Evolutionary conservation across 1,140 invertebrate species (phyloP), one percentile per base, ranked within the genome.

Genomic region (Macrosteles quadrilineatus): DNA sequence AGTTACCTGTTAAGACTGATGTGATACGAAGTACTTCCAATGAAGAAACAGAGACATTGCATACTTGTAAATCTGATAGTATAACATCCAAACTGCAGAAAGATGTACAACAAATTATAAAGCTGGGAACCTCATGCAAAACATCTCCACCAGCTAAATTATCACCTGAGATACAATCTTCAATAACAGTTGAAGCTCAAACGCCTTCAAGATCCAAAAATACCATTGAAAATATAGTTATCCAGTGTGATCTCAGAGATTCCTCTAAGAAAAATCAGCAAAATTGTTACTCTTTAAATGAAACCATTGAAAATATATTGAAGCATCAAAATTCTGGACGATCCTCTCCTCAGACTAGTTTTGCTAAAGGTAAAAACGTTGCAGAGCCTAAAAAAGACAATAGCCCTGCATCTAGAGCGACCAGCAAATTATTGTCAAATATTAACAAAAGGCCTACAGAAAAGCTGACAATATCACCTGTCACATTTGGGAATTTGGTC

Each of bases 181-280:
- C 36, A 43, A 43, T 17, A 43, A 9, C 36, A 43, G 17, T 9
- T 43, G 9, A 43, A 11, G 36, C 9, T 11, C 17, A 17, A 43
- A 17, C 36, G 9, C 36, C 9, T 17, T 17, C 36, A 43, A 43
- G 17, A 43, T 9, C 9, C 36, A 43, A 9, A 43, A 43, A 9
- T 11, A 43, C 17, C 36, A 43, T 43, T 17, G 17, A 9, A 9
- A 43, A 43, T 17, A 14, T 53, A 53, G 19, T 53, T 11, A 6
- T 53, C 21, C 47, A 53, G 21, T 53, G 47, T 53, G 47, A 53
- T 53, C 47, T 53, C 4, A 53, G 47, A 21, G 21, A 53, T 14
- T 53, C 21, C 17, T 6, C 6, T 9, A 40, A 17, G 47, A 53
- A 53, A 53, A 53, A 53, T 21, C 21, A 11, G 6, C 47, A 11